A percentile compares a stretch with the other conserved stretches of the same genome.
Evolutionary conservation across 2,888 invertebrate species (phyloP).

Genomic region (Atethmia centrago): DNA sequence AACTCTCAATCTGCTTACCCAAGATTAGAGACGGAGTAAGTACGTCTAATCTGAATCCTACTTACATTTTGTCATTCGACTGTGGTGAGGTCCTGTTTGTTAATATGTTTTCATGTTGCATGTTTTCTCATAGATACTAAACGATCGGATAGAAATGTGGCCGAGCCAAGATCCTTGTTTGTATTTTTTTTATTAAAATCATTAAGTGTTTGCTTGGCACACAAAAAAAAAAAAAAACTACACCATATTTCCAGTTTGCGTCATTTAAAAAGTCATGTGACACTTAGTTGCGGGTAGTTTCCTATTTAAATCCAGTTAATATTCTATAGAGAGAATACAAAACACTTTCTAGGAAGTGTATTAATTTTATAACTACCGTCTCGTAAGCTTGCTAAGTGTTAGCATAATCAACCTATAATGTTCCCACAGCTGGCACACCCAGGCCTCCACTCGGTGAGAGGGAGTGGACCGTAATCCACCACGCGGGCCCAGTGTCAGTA

Average conservation of each 20-base stretch:
- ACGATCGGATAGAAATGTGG: not conserved
- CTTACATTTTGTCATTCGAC: too few species aligned
- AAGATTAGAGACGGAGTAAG: not conserved
- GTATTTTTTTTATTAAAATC: not conserved
- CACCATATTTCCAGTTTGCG: not conserved
- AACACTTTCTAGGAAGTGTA: not conserved
- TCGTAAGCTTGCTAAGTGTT: constrained; percentile 18
- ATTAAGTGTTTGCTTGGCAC: not conserved
- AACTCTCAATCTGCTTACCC: not conserved
- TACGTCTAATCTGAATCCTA: not conserved
- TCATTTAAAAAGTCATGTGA: not conserved
- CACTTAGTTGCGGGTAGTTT: not conserved
- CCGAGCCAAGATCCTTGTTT: not conserved
- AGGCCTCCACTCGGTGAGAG: too few species aligned
- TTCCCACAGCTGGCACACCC: too few species aligned
- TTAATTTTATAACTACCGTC: not conserved
- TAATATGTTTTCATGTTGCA: not conserved
- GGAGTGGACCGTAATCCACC: too few species aligned
- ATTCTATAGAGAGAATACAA: not conserved
- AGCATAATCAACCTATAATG: too few species aligned
- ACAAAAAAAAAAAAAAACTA: not conserved
- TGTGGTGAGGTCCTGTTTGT: not conserved
- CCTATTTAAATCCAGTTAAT: not conserved
- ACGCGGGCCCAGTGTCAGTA: too few species aligned
- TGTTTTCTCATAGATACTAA: not conserved